Conservation (phyloP, 2,888 invertebrate genomes). For the Rhogogaster chlorosoma region DNA sequence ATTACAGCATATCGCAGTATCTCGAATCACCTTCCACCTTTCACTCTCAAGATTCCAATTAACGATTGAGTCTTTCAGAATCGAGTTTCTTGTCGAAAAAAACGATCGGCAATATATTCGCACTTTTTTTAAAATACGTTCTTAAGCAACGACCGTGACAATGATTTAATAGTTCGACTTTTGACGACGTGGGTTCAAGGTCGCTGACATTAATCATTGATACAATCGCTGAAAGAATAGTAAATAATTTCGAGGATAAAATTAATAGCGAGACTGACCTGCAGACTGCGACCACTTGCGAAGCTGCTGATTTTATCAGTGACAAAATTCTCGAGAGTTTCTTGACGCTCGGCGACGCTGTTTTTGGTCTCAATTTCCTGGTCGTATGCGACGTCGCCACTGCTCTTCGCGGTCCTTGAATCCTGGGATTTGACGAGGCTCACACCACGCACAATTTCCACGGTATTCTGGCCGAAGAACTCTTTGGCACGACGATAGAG, state of each 20-base stretch:
- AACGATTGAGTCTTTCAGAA: background rate
- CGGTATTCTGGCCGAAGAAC: constrained; percentile 81
- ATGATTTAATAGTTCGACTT: background rate
- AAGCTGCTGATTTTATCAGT: constrained; percentile 80
- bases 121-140: background rate
- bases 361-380: constrained; percentile 79
- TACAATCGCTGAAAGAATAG: background rate
- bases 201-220: background rate
- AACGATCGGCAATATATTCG: background rate
- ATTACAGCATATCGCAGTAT: too few species aligned
- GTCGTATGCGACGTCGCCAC: constrained; percentile 78
- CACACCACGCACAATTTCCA: constrained; percentile 81
- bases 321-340: constrained; percentile 81
- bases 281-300: constrained; percentile 79
- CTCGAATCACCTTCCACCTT: constrained; percentile 15
- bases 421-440: constrained; percentile 76
- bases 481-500: constrained; percentile 81
- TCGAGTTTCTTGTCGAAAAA: background rate
- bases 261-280: constrained; percentile 63
- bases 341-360: constrained; percentile 80
- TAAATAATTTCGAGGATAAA: constrained; percentile 27
- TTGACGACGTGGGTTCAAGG: background rate
- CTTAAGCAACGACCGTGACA: background rate
- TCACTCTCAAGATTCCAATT: constrained; percentile 15
- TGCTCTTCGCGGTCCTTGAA: constrained; percentile 77